A percentile compares a stretch with the other conserved stretches of the same genome.
phyloP scores from a whole-genome alignment of 2,888 invertebrate genomes.

The Plemyria rubiginata region DNA sequence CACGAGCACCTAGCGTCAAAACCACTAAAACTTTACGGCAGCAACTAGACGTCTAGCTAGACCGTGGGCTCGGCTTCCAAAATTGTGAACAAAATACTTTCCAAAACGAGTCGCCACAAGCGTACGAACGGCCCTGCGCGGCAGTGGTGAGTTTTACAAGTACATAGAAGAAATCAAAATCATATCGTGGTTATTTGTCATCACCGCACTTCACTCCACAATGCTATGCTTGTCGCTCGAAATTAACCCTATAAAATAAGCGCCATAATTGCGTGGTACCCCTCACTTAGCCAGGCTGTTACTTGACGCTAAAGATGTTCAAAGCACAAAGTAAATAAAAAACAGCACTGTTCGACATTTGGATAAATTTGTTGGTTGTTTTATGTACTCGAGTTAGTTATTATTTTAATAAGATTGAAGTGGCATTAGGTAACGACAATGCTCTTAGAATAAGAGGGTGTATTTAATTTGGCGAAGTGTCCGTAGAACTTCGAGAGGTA shows the following conservation, averaged over 20 bases:
- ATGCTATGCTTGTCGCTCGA: neutral
- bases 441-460: slow-evolving; percentile 1
- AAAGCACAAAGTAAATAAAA: neutral
- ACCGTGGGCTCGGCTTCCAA: slow-evolving; percentile 46
- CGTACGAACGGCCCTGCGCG: slow-evolving; percentile 49
- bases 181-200: slow-evolving; percentile 2
- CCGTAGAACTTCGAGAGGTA: neutral
- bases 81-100: slow-evolving; percentile 44
- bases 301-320: slow-evolving; percentile 1
- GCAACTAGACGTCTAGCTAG: slow-evolving; percentile 54
- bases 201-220: slow-evolving; percentile 13
- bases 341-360: neutral
- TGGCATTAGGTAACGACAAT: slow-evolving; percentile 8
- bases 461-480: slow-evolving; percentile 11
- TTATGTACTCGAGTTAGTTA: neutral
- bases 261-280: slow-evolving; percentile 13
- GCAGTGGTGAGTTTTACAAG: slow-evolving; percentile 53
- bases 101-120: slow-evolving; percentile 61
- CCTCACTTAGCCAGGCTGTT: slow-evolving; percentile 9
- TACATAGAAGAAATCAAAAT: too few species aligned
- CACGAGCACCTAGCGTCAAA: slow-evolving; percentile 77
- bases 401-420: neutral
- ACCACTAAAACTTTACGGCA: slow-evolving; percentile 73
- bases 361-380: neutral
- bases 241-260: neutral